Percentiles rank a stretch among this genome's conserved stretches.
phyloP scores from a whole-genome alignment of 2,797 vertebrate species.

The Pagetopsis macropterus region DNA sequence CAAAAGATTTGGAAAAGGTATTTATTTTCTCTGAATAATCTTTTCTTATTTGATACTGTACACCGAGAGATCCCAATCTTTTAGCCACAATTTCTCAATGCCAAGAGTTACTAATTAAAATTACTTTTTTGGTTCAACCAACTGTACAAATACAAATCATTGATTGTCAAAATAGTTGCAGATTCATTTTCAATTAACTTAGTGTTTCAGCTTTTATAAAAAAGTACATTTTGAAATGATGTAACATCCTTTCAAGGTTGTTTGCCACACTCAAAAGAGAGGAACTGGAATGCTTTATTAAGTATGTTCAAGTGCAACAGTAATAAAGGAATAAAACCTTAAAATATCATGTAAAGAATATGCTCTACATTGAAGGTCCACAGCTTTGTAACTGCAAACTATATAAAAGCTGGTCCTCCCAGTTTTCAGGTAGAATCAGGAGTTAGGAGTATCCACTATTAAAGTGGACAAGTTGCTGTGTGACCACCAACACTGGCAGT shows the following conservation, averaged over 20 bases:
- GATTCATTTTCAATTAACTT: background rate
- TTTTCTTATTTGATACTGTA: background rate
- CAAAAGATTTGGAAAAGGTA: background rate
- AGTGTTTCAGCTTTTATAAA: background rate
- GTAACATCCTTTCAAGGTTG: background rate
- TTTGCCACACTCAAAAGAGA: constrained; percentile 2
- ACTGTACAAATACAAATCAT: background rate
- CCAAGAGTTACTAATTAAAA: background rate
- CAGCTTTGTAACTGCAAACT: background rate
- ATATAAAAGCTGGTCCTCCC: background rate
- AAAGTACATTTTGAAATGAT: background rate
- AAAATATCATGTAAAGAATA: background rate
- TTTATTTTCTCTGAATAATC: background rate
- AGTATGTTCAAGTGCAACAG: too few relatives aligned
- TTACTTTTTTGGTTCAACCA: background rate
- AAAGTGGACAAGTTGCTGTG: background rate
- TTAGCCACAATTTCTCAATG: background rate
- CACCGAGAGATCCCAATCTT: background rate
- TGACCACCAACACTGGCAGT: background rate
- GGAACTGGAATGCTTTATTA: too few relatives aligned
- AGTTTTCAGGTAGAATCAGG: background rate
- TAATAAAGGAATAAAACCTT: background rate
- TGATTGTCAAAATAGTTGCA: too few relatives aligned
- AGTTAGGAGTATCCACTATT: background rate
- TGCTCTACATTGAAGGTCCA: background rate